Conservation (phyloP, 2,797 vertebrate genomes). For the Cryptoprocta ferox region DNA sequence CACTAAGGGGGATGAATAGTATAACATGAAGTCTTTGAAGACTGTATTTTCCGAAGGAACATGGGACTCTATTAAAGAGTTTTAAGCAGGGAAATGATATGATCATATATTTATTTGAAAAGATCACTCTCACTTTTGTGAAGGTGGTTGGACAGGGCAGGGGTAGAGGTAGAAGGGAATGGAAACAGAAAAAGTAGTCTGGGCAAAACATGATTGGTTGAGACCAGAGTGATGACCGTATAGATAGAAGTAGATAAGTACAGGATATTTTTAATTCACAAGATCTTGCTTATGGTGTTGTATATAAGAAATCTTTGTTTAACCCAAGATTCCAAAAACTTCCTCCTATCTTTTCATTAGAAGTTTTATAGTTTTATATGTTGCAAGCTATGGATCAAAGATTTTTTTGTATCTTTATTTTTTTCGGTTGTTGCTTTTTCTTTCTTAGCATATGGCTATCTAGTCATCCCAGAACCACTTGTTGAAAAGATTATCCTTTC, state of each 20-base stretch:
- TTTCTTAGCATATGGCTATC: neutral
- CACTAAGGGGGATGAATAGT: neutral
- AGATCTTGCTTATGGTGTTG: neutral
- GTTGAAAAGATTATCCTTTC: neutral
- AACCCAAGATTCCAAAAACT: neutral
- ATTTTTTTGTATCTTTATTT: neutral
- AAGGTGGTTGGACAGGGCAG: neutral
- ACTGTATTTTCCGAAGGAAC: neutral
- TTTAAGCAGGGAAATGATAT: neutral
- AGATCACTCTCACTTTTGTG: constrained; percentile 21
- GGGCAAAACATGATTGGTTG: neutral
- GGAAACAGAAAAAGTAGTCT: neutral
- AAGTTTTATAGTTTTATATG: neutral
- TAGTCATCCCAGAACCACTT: neutral
- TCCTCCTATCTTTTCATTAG: neutral
- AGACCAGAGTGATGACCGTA: neutral
- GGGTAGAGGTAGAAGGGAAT: neutral
- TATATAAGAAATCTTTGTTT: neutral
- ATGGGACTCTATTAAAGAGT: neutral
- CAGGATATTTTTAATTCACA: neutral
- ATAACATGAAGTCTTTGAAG: constrained; percentile 2
- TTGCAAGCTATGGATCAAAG: neutral
- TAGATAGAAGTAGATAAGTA: neutral
- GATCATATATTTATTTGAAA: neutral
- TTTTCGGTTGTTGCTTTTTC: neutral